phyloP scores from a whole-genome alignment of 2,888 invertebrate species.

The Luperina nickerlii region DNA sequence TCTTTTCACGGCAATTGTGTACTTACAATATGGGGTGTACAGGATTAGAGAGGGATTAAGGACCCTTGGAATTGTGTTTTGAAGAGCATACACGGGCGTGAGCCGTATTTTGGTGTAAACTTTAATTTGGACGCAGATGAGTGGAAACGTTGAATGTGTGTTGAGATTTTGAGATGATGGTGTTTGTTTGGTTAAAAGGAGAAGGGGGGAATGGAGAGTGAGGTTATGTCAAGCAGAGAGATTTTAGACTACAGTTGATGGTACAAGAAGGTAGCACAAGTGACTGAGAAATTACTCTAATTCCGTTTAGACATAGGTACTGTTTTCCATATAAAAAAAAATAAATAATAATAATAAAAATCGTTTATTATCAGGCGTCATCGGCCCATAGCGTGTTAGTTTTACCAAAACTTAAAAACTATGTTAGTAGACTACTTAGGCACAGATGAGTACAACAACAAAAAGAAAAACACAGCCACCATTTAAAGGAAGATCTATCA shows the following conservation, averaged over 20 bases:
- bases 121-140: slow-evolving; percentile 69
- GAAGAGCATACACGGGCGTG: slow-evolving; percentile 69
- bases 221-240: neutral
- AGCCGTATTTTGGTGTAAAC: slow-evolving; percentile 65
- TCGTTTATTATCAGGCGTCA: too few relatives aligned
- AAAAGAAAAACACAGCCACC: too few relatives aligned
- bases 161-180: slow-evolving; percentile 8
- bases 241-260: too few relatives aligned
- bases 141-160: slow-evolving; percentile 67
- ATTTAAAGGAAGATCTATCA: too few relatives aligned
- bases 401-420: too few relatives aligned
- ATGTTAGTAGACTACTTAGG: too few relatives aligned
- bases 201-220: neutral
- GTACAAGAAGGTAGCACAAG: neutral
- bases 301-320: neutral
- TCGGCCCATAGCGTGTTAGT: too few relatives aligned
- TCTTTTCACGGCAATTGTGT: slow-evolving; percentile 88
- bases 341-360: too few relatives aligned
- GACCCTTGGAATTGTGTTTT: slow-evolving; percentile 76
- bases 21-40: slow-evolving; percentile 76
- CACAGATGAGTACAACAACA: too few relatives aligned
- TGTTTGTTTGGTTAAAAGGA: slow-evolving; percentile 46
- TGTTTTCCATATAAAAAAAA: neutral
- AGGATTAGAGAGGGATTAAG: slow-evolving; percentile 83
- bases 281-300: neutral